Percentiles rank a stretch among this genome's conserved stretches.
Conservation (phyloP, 2,888 invertebrate species). For the Colletes collaris region DNA sequence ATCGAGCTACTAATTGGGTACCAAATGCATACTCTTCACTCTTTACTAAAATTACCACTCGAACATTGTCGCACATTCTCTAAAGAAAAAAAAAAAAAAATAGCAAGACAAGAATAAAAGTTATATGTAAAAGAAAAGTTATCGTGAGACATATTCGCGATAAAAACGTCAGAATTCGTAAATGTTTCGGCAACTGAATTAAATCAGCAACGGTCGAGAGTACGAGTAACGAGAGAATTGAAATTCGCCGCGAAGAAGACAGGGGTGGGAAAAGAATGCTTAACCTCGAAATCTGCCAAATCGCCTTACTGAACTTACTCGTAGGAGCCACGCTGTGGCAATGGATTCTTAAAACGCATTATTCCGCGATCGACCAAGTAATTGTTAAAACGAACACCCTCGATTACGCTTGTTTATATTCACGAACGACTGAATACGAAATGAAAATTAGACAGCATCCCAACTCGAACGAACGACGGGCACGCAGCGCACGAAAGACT, state of each 20-base stretch:
- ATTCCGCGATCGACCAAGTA: slow-evolving; percentile 3
- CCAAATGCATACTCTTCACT: too few species aligned
- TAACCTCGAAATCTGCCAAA: slow-evolving; percentile 57
- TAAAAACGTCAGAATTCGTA: neutral
- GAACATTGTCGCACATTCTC: too few species aligned
- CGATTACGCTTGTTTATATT: slow-evolving; percentile 9
- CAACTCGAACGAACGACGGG: slow-evolving; percentile 34
- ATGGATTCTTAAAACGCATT: slow-evolving; percentile 75
- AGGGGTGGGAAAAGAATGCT: slow-evolving; percentile 31
- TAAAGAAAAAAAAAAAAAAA: neutral
- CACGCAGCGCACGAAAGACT: slow-evolving; percentile 41
- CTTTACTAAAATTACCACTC: too few species aligned
- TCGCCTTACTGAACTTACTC: slow-evolving; percentile 70
- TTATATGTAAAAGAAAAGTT: neutral
- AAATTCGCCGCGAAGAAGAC: neutral
- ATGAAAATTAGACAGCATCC: slow-evolving; percentile 35
- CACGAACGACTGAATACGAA: neutral
- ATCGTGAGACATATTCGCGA: neutral
- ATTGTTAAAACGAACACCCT: neutral
- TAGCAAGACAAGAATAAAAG: too few species aligned
- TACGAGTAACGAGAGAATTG: neutral
- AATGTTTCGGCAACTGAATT: neutral
- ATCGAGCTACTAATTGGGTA: too few species aligned
- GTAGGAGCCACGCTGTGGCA: slow-evolving; percentile 75
- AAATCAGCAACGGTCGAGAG: neutral